Percentiles rank a stretch among this genome's conserved stretches.
These are phyloP conservation scores for Hemicordylus capensis DNA, from an alignment of 2,113 vertebrate species.

Conservation along the genomic window DNA sequence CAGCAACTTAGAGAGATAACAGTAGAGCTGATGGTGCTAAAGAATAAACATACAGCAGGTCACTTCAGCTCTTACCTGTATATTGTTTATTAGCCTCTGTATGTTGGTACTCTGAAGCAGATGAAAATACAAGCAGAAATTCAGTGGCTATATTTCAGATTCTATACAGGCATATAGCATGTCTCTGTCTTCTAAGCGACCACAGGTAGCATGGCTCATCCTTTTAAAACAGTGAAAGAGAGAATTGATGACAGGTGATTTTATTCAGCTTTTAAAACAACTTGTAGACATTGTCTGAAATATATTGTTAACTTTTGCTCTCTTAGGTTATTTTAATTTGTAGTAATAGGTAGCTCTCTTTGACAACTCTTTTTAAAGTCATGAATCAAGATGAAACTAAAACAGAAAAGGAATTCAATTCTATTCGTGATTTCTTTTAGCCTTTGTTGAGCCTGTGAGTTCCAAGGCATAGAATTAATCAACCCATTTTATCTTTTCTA, in stretches of 20 bases:
- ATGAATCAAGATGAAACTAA: conserved; percentile 44
- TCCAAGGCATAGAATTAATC: conserved; percentile 57
- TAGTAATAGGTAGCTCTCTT: conserved; percentile 46
- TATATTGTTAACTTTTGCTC: conserved; percentile 49
- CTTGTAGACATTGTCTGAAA: conserved; percentile 47
- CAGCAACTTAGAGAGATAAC: conserved; percentile 11
- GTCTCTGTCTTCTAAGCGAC: conserved; percentile 26
- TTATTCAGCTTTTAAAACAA: conserved; percentile 41
- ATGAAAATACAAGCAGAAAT: conserved; percentile 17
- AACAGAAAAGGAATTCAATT: conserved; percentile 44
- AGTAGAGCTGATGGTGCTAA: conserved; percentile 9
- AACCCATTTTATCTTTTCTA: conserved; percentile 54
- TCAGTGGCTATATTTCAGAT: neutral
- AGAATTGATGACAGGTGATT: neutral
- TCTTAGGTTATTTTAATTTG: conserved; percentile 42
- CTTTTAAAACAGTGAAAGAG: conserved; percentile 19
- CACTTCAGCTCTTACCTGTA: neutral
- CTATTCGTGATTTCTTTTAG: conserved; percentile 51
- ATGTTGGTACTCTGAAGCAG: conserved; percentile 17
- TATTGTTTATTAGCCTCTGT: conserved; percentile 19
- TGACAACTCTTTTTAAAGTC: conserved; percentile 42
- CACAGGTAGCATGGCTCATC: neutral
- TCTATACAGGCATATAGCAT: conserved; percentile 9
- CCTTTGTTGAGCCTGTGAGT: conserved; percentile 53
- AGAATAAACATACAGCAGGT: conserved; percentile 9